Percentiles rank a stretch among this genome's conserved stretches.
These are phyloP conservation scores for Calephelis nemesis DNA, from an alignment of 1,140 invertebrate species.

Conservation along the genomic window DNA sequence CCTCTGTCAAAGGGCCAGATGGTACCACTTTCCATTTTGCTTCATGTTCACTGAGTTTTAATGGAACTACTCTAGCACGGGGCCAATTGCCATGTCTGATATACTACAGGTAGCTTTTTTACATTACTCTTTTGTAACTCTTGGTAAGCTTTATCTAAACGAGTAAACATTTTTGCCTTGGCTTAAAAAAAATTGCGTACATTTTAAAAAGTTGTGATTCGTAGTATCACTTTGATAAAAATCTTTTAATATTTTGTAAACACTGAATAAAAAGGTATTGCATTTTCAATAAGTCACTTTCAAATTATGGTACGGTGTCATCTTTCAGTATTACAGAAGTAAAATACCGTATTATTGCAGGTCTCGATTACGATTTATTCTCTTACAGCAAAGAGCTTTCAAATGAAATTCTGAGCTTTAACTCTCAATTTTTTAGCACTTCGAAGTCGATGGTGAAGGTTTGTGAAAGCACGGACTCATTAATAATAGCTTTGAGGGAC, in stretches of 20 bases:
- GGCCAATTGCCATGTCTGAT: conserved; percentile 97
- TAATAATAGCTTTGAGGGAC: conserved; percentile 43
- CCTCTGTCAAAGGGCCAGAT: conserved; percentile 93
- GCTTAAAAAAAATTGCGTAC: too few relatives aligned
- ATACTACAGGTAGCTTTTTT: conserved; percentile 82
- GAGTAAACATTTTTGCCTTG: not conserved
- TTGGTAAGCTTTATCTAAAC: not conserved
- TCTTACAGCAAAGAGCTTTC: not conserved
- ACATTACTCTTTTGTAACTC: not conserved
- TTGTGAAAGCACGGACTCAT: conserved; percentile 40
- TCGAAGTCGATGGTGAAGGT: conserved; percentile 36
- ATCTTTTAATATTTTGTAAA: too few relatives aligned
- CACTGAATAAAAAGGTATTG: too few relatives aligned
- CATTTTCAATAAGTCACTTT: too few relatives aligned
- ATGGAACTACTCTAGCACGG: conserved; percentile 94
- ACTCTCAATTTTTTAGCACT: conserved; percentile 33
- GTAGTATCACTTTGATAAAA: too few relatives aligned
- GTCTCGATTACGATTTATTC: too few relatives aligned
- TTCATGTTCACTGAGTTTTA: conserved; percentile 95
- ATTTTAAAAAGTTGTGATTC: too few relatives aligned
- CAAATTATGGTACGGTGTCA: too few relatives aligned
- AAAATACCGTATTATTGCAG: too few relatives aligned
- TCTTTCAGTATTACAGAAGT: too few relatives aligned
- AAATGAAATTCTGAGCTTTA: not conserved
- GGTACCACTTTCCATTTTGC: conserved; percentile 95